Conservation (phyloP, 2,888 invertebrate genomes). For the Chouioia cunea region DNA sequence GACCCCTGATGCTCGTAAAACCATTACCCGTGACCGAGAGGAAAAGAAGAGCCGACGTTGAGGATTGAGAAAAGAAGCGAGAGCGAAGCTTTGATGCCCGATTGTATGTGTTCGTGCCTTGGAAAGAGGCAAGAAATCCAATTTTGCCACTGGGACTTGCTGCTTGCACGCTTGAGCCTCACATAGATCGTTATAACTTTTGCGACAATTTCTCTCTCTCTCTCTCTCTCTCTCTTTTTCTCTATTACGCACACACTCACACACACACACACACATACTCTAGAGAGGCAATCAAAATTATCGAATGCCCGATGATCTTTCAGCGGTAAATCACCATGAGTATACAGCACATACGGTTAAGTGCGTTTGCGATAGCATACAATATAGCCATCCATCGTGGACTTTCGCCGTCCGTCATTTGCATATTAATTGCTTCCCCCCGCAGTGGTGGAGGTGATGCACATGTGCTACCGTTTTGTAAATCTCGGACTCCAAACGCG, state of each 20-base stretch:
- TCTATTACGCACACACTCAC: no score
- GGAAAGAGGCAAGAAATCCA: slow-evolving; percentile 54
- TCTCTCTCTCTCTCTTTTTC: slow-evolving; percentile 11
- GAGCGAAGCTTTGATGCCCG: slow-evolving; percentile 59
- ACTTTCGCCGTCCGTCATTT: slow-evolving; percentile 39
- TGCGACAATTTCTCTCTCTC: slow-evolving; percentile 29
- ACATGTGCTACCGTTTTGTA: background rate
- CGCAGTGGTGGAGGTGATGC: background rate
- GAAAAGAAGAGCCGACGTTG: slow-evolving; percentile 56
- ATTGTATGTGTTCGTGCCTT: slow-evolving; percentile 52
- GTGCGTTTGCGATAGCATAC: background rate
- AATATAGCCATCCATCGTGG: slow-evolving; percentile 17
- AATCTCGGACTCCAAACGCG: slow-evolving; percentile 7
- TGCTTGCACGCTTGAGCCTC: no score
- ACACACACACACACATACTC: no score
- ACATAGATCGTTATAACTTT: no score
- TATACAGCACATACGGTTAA: background rate
- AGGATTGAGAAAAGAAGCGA: slow-evolving; percentile 54
- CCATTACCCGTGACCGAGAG: slow-evolving; percentile 89
- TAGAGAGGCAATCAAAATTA: background rate
- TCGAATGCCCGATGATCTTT: background rate
- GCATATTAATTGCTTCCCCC: slow-evolving; percentile 38
- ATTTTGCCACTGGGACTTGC: slow-evolving; percentile 50
- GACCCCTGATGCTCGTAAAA: slow-evolving; percentile 87
- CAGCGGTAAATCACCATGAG: background rate